Conservation (phyloP, 1,140 invertebrate genomes). For the Temnothorax longispinosus region DNA sequence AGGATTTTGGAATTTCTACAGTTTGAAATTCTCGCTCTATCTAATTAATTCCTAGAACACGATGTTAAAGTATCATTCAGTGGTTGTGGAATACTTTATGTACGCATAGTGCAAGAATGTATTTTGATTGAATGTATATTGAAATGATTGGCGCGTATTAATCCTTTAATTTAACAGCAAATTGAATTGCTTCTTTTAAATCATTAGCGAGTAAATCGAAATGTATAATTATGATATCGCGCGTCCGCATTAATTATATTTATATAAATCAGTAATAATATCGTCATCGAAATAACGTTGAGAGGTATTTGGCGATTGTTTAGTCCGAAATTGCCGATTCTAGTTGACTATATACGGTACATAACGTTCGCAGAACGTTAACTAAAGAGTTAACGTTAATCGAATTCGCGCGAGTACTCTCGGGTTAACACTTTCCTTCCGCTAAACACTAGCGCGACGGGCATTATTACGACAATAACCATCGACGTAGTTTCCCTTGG, state of each 20-base stretch:
- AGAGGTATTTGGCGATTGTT: background rate
- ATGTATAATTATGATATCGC: background rate
- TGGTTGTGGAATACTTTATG: background rate
- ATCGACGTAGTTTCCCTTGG: constrained; percentile 23
- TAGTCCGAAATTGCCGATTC: background rate
- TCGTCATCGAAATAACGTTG: background rate
- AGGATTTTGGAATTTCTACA: background rate
- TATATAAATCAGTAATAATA: background rate
- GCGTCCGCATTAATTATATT: background rate
- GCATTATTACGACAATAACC: constrained; percentile 23
- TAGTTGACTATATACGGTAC: background rate
- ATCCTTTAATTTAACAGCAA: background rate
- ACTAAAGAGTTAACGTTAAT: constrained; percentile 31
- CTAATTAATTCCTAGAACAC: background rate
- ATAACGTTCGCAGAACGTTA: too few relatives aligned
- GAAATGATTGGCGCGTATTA: background rate
- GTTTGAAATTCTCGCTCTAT: background rate
- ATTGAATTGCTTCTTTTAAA: background rate
- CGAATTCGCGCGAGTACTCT: constrained; percentile 26
- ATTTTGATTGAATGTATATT: background rate
- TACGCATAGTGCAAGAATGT: background rate
- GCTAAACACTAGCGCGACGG: background rate
- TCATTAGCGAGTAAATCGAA: background rate
- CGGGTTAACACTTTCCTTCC: constrained; percentile 22
- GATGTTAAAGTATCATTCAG: background rate